A percentile compares a stretch with the other conserved stretches of the same genome.
These are phyloP conservation scores for Podocnemis expansa DNA, from an alignment of 2,113 vertebrate genomes.

Conservation along the genomic window DNA sequence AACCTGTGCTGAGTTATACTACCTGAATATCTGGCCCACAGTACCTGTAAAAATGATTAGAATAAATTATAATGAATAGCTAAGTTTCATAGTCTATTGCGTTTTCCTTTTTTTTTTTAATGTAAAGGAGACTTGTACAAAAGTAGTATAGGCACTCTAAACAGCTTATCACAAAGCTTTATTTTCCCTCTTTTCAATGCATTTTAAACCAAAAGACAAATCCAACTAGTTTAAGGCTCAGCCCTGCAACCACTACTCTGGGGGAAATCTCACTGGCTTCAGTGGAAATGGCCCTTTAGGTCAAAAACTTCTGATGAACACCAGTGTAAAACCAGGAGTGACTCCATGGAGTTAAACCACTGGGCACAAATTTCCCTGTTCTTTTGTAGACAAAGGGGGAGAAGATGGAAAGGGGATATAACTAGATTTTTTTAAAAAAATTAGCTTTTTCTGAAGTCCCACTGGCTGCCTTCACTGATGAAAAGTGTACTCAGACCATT, in stretches of 20 bases:
- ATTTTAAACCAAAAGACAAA: neutral
- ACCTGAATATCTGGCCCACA: neutral
- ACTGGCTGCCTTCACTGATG: neutral
- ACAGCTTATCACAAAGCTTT: neutral
- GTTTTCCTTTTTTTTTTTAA: neutral
- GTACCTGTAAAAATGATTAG: neutral
- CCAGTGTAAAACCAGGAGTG: neutral
- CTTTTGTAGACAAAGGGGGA: neutral
- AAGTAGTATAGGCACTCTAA: neutral
- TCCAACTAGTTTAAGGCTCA: neutral
- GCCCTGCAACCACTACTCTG: too few relatives aligned
- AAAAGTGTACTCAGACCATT: neutral
- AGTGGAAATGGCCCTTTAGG: neutral
- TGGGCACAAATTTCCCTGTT: fast-evolving
- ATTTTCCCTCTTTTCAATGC: slow-evolving; percentile 13
- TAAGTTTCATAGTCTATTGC: neutral
- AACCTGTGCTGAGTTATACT: neutral
- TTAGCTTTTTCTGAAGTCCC: neutral
- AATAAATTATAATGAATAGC: slow-evolving; percentile 23
- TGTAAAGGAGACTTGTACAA: neutral
- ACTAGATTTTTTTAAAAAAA: too few relatives aligned
- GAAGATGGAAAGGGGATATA: neutral
- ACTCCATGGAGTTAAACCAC: neutral
- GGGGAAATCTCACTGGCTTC: neutral
- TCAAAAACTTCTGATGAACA: neutral